Percentiles rank a stretch among this genome's conserved stretches.
phyloP scores from a whole-genome alignment of 2,113 vertebrate genomes.

The Hippopotamus amphibius region DNA sequence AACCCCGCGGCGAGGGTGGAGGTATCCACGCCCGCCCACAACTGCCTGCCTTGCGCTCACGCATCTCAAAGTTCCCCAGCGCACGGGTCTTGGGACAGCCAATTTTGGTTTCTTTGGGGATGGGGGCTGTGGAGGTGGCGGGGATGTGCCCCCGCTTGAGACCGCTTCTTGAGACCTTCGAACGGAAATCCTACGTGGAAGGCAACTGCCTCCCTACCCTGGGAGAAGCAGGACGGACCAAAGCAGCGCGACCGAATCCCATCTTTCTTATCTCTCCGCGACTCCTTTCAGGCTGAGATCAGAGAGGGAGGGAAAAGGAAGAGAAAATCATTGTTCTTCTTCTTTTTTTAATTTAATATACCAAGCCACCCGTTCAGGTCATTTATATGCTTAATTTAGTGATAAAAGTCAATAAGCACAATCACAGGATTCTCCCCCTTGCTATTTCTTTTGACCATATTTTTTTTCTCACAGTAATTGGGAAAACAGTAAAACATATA shows the following conservation, averaged over 20 bases:
- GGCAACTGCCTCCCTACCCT: conserved; percentile 69
- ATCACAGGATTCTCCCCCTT: conserved; percentile 72
- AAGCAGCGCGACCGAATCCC: conserved; percentile 87
- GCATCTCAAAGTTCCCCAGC: background rate
- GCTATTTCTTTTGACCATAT: conserved; percentile 82
- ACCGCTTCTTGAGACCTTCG: background rate
- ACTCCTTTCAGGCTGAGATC: conserved; percentile 93
- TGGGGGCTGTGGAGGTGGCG: background rate
- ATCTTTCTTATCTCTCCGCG: conserved; percentile 92
- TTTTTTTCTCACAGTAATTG: conserved; percentile 78
- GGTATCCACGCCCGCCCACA: background rate
- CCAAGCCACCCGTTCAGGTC: conserved; percentile 92
- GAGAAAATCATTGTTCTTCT: conserved; percentile 93
- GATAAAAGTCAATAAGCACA: conserved; percentile 92
- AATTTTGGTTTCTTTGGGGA: background rate
- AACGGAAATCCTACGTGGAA: background rate
- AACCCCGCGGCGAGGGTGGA: background rate
- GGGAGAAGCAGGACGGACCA: conserved; percentile 86
- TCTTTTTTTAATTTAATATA: conserved; percentile 93
- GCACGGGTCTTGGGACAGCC: background rate
- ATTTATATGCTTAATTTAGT: conserved; percentile 96
- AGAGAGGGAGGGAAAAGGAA: conserved; percentile 88
- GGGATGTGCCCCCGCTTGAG: background rate
- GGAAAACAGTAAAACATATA: conserved; percentile 59
- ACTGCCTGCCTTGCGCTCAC: background rate